phyloP scores from a whole-genome alignment of 2,113 vertebrate genomes.

The Menura novaehollandiae region DNA sequence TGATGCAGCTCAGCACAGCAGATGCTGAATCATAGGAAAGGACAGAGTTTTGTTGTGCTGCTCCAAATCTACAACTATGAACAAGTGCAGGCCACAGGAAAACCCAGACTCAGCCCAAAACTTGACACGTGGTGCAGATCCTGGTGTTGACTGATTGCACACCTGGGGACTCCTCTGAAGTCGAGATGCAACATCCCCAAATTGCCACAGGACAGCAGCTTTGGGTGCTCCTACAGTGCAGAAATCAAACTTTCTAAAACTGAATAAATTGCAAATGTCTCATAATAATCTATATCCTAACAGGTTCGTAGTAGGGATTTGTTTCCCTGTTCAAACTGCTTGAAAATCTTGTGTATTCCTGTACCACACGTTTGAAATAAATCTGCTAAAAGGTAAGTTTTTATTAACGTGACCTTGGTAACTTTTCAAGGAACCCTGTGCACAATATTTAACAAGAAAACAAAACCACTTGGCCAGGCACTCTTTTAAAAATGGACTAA shows the following conservation, averaged over 20 bases:
- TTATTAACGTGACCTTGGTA: background rate
- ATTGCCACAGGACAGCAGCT: background rate
- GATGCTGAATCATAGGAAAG: background rate
- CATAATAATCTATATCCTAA: background rate
- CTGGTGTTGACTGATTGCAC: background rate
- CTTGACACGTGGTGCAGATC: rapidly evolving
- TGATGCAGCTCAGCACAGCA: background rate
- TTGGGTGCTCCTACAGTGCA: background rate
- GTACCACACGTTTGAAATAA: background rate
- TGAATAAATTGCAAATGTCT: background rate
- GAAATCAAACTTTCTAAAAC: background rate
- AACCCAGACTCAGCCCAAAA: background rate
- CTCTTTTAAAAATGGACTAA: slow-evolving; percentile 25
- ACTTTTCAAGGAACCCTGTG: slow-evolving; percentile 3
- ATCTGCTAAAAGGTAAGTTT: background rate
- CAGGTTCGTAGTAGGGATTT: rapidly evolving
- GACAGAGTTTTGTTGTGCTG: background rate
- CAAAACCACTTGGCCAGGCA: slow-evolving; percentile 27
- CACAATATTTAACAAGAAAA: slow-evolving; percentile 49
- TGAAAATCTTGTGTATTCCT: background rate
- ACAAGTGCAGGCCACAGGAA: background rate
- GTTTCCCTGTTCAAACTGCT: background rate
- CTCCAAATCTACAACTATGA: background rate
- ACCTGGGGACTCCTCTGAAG: background rate
- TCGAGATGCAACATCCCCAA: rapidly evolving